phyloP scores from a whole-genome alignment of 2,113 vertebrate species.

The Loxodonta africana region DNA sequence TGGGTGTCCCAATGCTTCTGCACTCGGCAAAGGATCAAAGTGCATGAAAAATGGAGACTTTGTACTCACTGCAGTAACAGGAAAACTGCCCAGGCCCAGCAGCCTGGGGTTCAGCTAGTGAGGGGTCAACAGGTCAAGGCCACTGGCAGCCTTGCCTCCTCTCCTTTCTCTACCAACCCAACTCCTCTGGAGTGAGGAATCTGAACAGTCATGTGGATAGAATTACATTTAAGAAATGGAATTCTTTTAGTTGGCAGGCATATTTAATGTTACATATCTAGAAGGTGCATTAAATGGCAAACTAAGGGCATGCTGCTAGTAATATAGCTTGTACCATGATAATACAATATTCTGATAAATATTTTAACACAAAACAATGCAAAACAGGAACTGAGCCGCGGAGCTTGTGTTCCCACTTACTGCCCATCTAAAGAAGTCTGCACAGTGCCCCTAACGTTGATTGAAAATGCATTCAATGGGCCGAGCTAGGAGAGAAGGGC shows the following conservation, averaged over 20 bases:
- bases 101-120: not conserved
- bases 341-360: too few relatives aligned
- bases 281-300: not conserved
- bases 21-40: not conserved
- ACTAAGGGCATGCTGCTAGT: not conserved
- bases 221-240: not conserved
- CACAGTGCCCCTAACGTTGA: too few relatives aligned
- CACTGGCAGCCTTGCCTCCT: too few relatives aligned
- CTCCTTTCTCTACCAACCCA: not conserved
- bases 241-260: not conserved
- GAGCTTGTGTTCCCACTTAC: too few relatives aligned
- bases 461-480: too few relatives aligned
- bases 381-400: not conserved
- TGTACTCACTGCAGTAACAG: not conserved
- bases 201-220: not conserved
- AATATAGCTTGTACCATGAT: accelerated
- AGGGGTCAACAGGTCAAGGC: not conserved
- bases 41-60: too few relatives aligned
- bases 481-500: too few relatives aligned
- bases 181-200: accelerated
- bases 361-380: not conserved
- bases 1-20: accelerated
- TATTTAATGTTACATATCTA: not conserved
- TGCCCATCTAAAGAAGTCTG: too few relatives aligned
- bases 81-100: not conserved